Evolutionary conservation across 2,888 invertebrate genomes (phyloP).

Genomic region (Polia nebulosa): DNA sequence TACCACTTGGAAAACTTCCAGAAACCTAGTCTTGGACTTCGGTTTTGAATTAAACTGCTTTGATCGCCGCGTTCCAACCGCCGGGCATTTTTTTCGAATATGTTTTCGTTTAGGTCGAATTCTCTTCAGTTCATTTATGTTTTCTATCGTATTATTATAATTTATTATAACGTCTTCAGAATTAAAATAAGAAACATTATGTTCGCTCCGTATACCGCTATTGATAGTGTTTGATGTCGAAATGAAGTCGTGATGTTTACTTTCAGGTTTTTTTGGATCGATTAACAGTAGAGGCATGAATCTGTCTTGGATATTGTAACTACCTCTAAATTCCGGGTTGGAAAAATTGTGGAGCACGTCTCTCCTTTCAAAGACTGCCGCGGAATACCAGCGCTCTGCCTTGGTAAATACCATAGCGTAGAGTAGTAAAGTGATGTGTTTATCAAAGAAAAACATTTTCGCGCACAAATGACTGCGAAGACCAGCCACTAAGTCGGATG

Average conservation of each 20-base stretch:
- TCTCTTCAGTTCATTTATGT: constrained; percentile 65
- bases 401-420: constrained; percentile 61
- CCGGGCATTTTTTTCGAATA: constrained; percentile 71
- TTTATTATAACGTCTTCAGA: constrained; percentile 48
- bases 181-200: constrained; percentile 31
- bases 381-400: constrained; percentile 78
- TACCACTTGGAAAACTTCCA: constrained; percentile 93
- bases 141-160: constrained; percentile 68
- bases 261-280: constrained; percentile 36
- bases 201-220: not conserved
- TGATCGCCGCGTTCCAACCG: constrained; percentile 43
- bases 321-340: constrained; percentile 10
- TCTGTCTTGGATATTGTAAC: constrained; percentile 37
- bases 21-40: constrained; percentile 82
- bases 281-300: constrained; percentile 55
- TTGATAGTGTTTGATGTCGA: constrained; percentile 12
- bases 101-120: constrained; percentile 69
- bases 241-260: constrained; percentile 21
- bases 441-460: constrained; percentile 62
- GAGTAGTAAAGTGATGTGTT: constrained; percentile 55
- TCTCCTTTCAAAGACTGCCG: constrained; percentile 66
- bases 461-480: constrained; percentile 13
- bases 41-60: constrained; percentile 51
- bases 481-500: constrained; percentile 41
- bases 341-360: constrained; percentile 39